A percentile compares a stretch with the other conserved stretches of the same genome.
Conservation (phyloP, 2,113 vertebrate genomes). For the Salvelinus alpinus region DNA sequence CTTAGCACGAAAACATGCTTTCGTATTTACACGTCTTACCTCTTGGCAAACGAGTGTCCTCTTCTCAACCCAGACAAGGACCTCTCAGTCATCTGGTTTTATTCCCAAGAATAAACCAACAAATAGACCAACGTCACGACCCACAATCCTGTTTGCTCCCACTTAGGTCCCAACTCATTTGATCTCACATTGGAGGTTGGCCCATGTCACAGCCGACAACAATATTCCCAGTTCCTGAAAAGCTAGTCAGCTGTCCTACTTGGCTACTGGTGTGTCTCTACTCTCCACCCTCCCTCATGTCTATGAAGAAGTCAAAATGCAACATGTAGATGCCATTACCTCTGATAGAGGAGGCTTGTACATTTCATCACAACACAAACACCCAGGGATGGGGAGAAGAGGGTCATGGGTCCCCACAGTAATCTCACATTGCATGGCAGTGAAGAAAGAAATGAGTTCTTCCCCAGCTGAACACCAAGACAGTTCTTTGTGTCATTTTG, state of each 20-base stretch:
- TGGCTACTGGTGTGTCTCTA: background rate
- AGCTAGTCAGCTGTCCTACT: background rate
- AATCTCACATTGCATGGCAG: slow-evolving; percentile 69
- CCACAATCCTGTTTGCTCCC: background rate
- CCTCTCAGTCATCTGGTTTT: slow-evolving; percentile 25
- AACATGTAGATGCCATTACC: background rate
- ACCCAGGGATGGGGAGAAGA: slow-evolving; percentile 35
- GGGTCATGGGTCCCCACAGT: slow-evolving; percentile 61
- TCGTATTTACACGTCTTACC: slow-evolving; percentile 30
- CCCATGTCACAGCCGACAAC: background rate
- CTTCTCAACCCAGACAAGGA: slow-evolving; percentile 2
- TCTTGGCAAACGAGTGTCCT: slow-evolving; percentile 25
- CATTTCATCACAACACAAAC: slow-evolving; percentile 36
- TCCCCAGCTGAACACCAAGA: slow-evolving; percentile 63
- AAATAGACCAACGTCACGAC: slow-evolving; percentile 16
- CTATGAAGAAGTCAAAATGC: background rate
- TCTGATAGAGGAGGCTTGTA: slow-evolving; percentile 6
- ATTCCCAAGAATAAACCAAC: slow-evolving; percentile 23
- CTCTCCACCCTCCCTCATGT: background rate
- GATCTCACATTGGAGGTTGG: slow-evolving; percentile 3
- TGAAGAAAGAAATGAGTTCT: slow-evolving; percentile 66
- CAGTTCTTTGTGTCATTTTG: slow-evolving; percentile 69
- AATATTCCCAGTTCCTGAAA: slow-evolving; percentile 1
- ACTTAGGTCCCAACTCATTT: background rate
- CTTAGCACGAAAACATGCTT: slow-evolving; percentile 21